A percentile compares a stretch with the other conserved stretches of the same genome.
These are phyloP conservation scores for Felis chaus DNA, from an alignment of 2,113 vertebrate species.

Conservation along the genomic window DNA sequence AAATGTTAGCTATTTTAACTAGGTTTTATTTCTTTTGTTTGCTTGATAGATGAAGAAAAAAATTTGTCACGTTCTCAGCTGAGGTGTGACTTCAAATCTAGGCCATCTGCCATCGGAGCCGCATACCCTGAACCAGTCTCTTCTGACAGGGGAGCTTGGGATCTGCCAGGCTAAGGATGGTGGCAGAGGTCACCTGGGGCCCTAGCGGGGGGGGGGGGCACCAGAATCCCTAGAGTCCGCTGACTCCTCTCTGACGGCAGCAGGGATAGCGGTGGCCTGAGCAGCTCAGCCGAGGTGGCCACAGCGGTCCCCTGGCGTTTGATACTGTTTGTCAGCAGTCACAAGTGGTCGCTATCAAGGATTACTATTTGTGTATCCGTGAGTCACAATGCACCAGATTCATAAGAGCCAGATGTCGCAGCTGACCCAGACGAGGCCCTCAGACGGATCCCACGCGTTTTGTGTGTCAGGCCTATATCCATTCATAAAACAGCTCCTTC, in stretches of 20 bases:
- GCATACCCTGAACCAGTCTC: rapidly evolving
- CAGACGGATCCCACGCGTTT: conserved; percentile 85
- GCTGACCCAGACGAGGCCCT: conserved; percentile 87
- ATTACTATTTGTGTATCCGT: conserved; percentile 87
- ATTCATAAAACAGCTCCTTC: conserved; percentile 88
- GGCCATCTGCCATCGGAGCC: background rate
- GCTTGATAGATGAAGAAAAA: background rate
- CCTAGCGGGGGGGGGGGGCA: no score
- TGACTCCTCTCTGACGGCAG: background rate
- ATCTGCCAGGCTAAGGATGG: background rate
- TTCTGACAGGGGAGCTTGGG: no score
- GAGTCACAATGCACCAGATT: conserved; percentile 88
- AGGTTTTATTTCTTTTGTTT: background rate
- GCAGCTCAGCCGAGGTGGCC: background rate
- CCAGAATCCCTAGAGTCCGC: background rate
- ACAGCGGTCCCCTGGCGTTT: conserved; percentile 69
- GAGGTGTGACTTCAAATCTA: background rate
- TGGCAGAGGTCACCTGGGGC: no score
- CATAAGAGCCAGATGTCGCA: conserved; percentile 89
- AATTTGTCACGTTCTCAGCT: background rate
- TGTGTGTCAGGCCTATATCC: conserved; percentile 85
- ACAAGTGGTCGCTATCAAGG: conserved; percentile 85
- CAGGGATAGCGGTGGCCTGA: background rate
- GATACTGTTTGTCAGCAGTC: conserved; percentile 76
- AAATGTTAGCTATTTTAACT: background rate